Base-by-base conservation (phyloP, 1,140 invertebrate species). In the Heliothis virescens region DNA sequence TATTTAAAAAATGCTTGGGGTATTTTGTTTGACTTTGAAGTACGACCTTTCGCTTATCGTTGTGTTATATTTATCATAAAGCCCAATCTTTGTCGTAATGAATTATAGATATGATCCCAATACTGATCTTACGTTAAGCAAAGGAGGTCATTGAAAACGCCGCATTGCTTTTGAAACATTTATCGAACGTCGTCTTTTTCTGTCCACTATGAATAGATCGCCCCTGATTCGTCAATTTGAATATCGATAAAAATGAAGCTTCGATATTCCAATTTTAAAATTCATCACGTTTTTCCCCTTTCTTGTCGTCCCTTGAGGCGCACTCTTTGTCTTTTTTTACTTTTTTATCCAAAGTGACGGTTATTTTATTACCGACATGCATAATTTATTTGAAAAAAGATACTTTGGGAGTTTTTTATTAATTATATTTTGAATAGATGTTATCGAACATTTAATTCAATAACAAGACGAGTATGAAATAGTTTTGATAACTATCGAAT, bases 181-280 rank as follows among this genome's bases (percentile, higher is more conserved):
- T 29, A 11, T 60, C 3, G 21, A 26, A 60, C 12, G 12, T 29
- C 12, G 3, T 48, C 29, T 59, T 73, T 73, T 59, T 72, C 59
- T 34, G 47, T 34, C 55, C 78, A 72, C 59, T 65, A 72, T 78
- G 63, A 63, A 73, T 41, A 63, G 82, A 73, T 77, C 60, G 57
- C 52, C 52, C 15, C 72, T 50, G 75, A 87, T 83, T 85, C 87
- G 79, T 81, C 83, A 84, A 88, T 88, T 84, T 86, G 82, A 84
- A 86, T 88, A 85, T 84, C 80, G 81, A 81, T 62, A 62, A 47
- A 47, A 75, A 47, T n/a, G 55, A 79, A 79, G 78, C 72, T 77
- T 57, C 79, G 79, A 82, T 82, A 81, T 86, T 87, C 83, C 65
- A 85, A 87, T 83, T 87, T 87, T 81, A 81, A 87, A 87, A 86